These are phyloP conservation scores for Poeciliopsis paucimaculata DNA, from an alignment of 2,797 vertebrate species.

Conservation along the genomic window DNA sequence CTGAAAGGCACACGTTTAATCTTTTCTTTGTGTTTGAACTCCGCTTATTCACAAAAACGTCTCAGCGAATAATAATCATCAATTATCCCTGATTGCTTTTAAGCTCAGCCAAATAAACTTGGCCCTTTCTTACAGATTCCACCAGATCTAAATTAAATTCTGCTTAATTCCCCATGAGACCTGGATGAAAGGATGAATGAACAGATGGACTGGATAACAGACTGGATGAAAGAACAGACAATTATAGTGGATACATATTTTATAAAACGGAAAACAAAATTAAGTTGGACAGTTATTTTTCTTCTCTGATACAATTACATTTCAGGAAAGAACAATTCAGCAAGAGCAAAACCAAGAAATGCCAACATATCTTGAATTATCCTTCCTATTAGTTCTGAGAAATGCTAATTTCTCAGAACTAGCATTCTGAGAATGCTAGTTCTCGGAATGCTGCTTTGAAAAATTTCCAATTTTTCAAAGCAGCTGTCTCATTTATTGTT, in stretches of 20 bases:
- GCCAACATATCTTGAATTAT: background rate
- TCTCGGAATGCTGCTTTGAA: too few relatives aligned
- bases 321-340: background rate
- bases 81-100: background rate
- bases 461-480: slow-evolving; percentile 6
- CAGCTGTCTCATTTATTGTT: background rate
- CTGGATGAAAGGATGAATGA: background rate
- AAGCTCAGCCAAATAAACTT: background rate
- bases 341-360: background rate
- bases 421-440: too few relatives aligned
- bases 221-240: background rate
- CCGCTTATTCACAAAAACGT: background rate
- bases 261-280: background rate
- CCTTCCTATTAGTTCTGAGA: rapidly evolving
- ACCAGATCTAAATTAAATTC: background rate
- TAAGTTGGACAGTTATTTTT: background rate
- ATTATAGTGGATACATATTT: background rate
- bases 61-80: background rate
- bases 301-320: background rate
- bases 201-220: background rate
- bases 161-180: background rate
- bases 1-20: background rate
- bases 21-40: background rate
- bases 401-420: slow-evolving; percentile 15
- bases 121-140: background rate